Percentiles rank a stretch among this genome's conserved stretches.
phyloP scores from a whole-genome alignment of 2,797 vertebrate genomes.

The Nannoperca obscura region DNA sequence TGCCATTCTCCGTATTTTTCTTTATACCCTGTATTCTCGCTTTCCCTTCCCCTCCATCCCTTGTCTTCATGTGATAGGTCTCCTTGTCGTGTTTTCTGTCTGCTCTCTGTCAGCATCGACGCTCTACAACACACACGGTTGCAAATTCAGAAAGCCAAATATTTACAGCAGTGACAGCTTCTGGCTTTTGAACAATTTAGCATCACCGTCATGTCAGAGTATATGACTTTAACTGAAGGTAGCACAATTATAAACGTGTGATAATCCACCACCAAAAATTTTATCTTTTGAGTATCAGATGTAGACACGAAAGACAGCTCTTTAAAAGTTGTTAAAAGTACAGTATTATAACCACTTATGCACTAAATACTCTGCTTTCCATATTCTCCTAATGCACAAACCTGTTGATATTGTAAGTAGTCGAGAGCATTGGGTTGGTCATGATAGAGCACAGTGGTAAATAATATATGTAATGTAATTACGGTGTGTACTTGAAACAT shows the following conservation, averaged over 20 bases:
- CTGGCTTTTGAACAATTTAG: slow-evolving; percentile 22
- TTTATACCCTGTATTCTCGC: slow-evolving; percentile 11
- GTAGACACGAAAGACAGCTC: neutral
- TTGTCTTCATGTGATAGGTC: slow-evolving; percentile 66
- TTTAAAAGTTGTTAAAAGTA: neutral
- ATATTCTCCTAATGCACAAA: neutral
- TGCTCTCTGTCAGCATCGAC: slow-evolving; percentile 54
- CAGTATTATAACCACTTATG: neutral
- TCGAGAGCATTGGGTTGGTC: neutral
- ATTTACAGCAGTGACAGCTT: slow-evolving; percentile 23
- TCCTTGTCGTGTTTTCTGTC: slow-evolving; percentile 22
- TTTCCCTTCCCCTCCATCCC: slow-evolving; percentile 30
- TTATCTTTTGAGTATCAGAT: neutral
- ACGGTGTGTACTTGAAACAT: neutral
- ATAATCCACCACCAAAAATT: neutral
- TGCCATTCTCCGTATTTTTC: slow-evolving; percentile 8
- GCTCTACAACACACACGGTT: slow-evolving; percentile 6
- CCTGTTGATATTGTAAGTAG: neutral
- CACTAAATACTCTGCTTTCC: neutral
- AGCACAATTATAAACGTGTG: neutral
- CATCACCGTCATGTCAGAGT: neutral
- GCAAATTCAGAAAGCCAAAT: slow-evolving; percentile 32
- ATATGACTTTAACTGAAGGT: neutral
- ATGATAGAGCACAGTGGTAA: neutral
- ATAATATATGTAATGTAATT: neutral